These are phyloP conservation scores for Silurus meridionalis DNA, from an alignment of 2,113 vertebrate genomes.

Conservation along the genomic window DNA sequence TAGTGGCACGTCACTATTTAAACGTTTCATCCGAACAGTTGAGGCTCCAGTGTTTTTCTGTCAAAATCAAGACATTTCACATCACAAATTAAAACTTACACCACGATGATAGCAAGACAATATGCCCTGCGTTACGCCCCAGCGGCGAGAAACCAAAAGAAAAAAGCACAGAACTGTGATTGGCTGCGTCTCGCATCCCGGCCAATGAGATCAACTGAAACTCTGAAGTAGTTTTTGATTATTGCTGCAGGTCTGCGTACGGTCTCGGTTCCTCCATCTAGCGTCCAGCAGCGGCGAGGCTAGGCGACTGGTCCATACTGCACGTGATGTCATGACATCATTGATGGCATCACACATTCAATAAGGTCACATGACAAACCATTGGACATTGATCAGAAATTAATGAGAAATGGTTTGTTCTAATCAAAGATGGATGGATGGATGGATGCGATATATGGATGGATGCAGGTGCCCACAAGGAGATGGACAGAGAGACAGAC, in stretches of 20 bases:
- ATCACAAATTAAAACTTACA: slow-evolving; percentile 50
- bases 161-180: slow-evolving; percentile 30
- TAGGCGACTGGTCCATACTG: not conserved
- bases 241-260: slow-evolving; percentile 86
- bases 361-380: not conserved
- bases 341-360: not conserved
- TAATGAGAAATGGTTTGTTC: not conserved
- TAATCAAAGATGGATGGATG: not conserved
- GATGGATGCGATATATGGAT: not conserved
- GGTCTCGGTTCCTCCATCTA: not conserved
- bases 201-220: slow-evolving; percentile 36
- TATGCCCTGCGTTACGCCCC: slow-evolving; percentile 64
- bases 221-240: slow-evolving; percentile 78
- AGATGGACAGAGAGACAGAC: not conserved
- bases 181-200: not conserved
- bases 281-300: not conserved
- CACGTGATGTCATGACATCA: not conserved
- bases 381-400: not conserved
- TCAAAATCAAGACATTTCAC: slow-evolving; percentile 48
- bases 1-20: not conserved
- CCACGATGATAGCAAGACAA: slow-evolving; percentile 66
- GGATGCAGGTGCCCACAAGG: not conserved
- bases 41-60: slow-evolving; percentile 49
- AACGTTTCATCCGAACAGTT: not conserved
- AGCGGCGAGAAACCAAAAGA: slow-evolving; percentile 30